These are phyloP conservation scores for Craseonycteris thonglongyai DNA, from an alignment of 2,113 vertebrate genomes.

Conservation along the genomic window DNA sequence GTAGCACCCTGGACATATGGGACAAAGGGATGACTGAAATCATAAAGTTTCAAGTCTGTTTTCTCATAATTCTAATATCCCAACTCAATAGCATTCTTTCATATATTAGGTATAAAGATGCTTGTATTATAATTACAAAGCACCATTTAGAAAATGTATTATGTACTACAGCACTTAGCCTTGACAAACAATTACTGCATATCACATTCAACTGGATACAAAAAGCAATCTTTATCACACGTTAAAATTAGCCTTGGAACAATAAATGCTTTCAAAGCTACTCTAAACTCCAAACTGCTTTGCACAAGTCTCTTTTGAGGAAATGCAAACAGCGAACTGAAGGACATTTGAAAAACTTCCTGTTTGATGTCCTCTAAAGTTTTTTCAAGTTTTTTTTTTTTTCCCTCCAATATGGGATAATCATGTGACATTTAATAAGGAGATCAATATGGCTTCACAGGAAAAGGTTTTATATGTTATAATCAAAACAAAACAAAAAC, in stretches of 20 bases:
- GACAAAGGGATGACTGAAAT: neutral
- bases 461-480: neutral
- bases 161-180: slow-evolving; percentile 76
- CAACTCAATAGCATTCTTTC: slow-evolving; percentile 51
- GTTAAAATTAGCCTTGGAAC: slow-evolving; percentile 82
- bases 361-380: slow-evolving; percentile 41
- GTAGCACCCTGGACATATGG: too few species aligned
- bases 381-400: slow-evolving; percentile 43
- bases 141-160: slow-evolving; percentile 70
- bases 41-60: slow-evolving; percentile 19
- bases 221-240: slow-evolving; percentile 79
- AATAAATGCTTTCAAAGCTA: slow-evolving; percentile 78
- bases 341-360: slow-evolving; percentile 76
- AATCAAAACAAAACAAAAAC: neutral
- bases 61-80: slow-evolving; percentile 42
- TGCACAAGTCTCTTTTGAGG: slow-evolving; percentile 65
- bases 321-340: slow-evolving; percentile 58
- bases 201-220: slow-evolving; percentile 77
- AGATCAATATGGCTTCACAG: neutral
- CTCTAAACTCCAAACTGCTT: slow-evolving; percentile 75
- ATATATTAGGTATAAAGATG: slow-evolving; percentile 57
- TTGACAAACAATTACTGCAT: slow-evolving; percentile 82
- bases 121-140: slow-evolving; percentile 74
- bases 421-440: neutral
- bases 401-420: slow-evolving; percentile 46